Evolutionary conservation across 2,888 invertebrate genomes (phyloP).

Genomic region (Agelastica alni): DNA sequence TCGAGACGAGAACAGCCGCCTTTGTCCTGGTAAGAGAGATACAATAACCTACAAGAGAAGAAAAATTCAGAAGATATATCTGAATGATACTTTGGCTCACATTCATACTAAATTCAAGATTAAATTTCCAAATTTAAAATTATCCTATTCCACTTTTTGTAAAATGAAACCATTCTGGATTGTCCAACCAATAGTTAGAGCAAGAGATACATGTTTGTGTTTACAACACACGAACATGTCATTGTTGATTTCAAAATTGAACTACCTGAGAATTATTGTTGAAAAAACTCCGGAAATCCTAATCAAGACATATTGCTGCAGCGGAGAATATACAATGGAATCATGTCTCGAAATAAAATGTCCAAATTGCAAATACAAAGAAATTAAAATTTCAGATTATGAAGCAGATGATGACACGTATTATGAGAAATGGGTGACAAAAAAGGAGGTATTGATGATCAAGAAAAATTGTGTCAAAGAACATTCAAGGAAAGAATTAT

Average conservation of each 20-base stretch:
- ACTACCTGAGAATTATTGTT: background rate
- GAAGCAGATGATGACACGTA: background rate
- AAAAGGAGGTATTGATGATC: background rate
- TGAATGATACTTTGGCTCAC: background rate
- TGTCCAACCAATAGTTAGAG: background rate
- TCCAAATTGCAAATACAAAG: background rate
- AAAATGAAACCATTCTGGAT: background rate
- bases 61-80: background rate
- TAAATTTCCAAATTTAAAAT: too few species aligned
- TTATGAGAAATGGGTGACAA: background rate
- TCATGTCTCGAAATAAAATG: background rate
- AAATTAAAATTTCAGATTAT: background rate
- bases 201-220: background rate
- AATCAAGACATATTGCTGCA: background rate
- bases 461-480: background rate
- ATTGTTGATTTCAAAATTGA: background rate
- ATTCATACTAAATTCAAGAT: background rate
- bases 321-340: background rate
- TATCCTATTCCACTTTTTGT: background rate
- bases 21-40: constrained; percentile 1
- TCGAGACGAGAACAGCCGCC: background rate
- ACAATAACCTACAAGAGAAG: background rate
- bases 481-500: background rate
- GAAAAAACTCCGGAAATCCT: background rate
- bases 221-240: background rate